Percentiles rank a stretch among this genome's conserved stretches.
These are phyloP conservation scores for Agapornis canus DNA, from an alignment of 2,797 vertebrate genomes.

Conservation along the genomic window DNA sequence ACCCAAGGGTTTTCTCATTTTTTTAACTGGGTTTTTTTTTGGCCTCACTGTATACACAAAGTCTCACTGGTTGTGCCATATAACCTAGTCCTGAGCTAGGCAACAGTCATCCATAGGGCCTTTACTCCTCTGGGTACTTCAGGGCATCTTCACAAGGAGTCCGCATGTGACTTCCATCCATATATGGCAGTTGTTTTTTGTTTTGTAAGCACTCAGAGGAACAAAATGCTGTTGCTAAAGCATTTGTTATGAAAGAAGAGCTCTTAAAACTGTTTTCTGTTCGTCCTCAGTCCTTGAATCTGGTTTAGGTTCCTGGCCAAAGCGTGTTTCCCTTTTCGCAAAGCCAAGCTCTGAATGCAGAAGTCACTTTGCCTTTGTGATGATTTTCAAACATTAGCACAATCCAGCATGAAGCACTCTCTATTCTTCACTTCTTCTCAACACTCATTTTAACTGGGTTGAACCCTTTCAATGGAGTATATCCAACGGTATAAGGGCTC, in stretches of 20 bases:
- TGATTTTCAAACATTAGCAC: constrained; percentile 16
- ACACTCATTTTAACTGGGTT: background rate
- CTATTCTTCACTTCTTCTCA: background rate
- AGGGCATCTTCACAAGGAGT: background rate
- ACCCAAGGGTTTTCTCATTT: background rate
- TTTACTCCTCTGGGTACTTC: background rate
- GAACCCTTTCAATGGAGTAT: background rate
- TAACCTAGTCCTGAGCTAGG: background rate
- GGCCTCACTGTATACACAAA: background rate
- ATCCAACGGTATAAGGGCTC: background rate
- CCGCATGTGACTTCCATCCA: background rate
- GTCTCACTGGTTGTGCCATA: background rate
- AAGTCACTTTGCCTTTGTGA: background rate
- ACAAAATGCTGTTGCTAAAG: background rate
- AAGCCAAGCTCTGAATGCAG: background rate
- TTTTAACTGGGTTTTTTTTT: background rate
- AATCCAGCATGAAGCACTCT: background rate
- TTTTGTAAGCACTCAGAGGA: background rate
- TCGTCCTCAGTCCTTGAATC: background rate
- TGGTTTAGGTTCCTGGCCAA: constrained; percentile 18
- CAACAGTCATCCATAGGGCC: background rate
- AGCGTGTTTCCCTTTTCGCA: background rate
- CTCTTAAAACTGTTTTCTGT: constrained; percentile 12
- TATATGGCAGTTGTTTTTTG: background rate
- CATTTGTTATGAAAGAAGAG: background rate